Percentiles rank a stretch among this genome's conserved stretches.
These are phyloP conservation scores for Larimichthys polyactis DNA, from an alignment of 2,113 vertebrate genomes.

Conservation along the genomic window DNA sequence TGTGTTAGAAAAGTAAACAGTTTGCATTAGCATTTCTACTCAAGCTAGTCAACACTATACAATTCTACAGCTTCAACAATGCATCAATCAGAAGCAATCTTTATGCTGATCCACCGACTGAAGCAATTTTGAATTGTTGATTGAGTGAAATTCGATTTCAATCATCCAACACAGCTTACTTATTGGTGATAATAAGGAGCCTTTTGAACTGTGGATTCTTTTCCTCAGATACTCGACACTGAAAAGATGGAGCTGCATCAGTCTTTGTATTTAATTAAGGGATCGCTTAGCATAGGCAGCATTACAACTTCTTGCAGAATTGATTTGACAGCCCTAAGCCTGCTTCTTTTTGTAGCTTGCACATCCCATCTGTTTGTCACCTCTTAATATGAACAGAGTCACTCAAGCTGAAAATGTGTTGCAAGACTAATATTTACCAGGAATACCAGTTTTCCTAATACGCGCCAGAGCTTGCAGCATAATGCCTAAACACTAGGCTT, in stretches of 20 bases:
- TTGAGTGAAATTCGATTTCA: conserved; percentile 29
- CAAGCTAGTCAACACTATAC: conserved; percentile 14
- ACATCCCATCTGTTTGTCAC: conserved; percentile 72
- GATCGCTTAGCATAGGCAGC: conserved; percentile 52
- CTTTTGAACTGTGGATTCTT: conserved; percentile 40
- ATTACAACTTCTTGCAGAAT: conserved; percentile 61
- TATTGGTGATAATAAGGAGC: conserved; percentile 45
- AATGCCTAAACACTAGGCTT: conserved; percentile 56
- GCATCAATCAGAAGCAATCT: conserved; percentile 19
- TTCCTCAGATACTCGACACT: conserved; percentile 25
- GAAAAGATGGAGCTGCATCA: conserved; percentile 41
- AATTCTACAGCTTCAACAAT: conserved; percentile 32
- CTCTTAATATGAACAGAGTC: conserved; percentile 73
- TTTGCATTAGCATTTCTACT: conserved; percentile 3
- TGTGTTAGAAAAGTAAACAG: conserved; percentile 18
- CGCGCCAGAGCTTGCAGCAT: conserved; percentile 44
- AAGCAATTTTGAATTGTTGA: conserved; percentile 7
- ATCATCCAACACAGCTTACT: conserved; percentile 48
- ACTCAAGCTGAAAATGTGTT: conserved; percentile 74
- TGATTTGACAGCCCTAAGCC: conserved; percentile 66
- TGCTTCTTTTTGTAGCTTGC: conserved; percentile 48
- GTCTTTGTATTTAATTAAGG: conserved; percentile 64
- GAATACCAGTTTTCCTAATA: conserved; percentile 72
- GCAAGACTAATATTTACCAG: conserved; percentile 74
- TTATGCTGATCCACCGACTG: conserved; percentile 17